Evolutionary conservation across 2,797 vertebrate genomes (phyloP).

Genomic region (Oreochromis grahami): DNA sequence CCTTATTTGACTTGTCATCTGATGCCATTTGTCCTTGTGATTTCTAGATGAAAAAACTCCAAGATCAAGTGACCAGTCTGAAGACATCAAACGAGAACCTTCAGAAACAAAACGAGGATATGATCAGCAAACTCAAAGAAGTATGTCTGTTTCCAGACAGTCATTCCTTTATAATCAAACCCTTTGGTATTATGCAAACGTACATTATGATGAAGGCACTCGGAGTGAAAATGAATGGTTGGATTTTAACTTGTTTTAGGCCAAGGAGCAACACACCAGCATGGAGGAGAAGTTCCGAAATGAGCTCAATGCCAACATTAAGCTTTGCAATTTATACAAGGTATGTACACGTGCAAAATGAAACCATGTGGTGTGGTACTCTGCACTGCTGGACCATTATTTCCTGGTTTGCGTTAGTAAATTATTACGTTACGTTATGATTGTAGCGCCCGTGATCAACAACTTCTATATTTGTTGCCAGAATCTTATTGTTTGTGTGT

Average conservation of each 20-base stretch:
- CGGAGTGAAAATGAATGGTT: not conserved
- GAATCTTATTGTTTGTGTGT: not conserved
- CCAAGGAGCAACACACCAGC: slow-evolving; percentile 86
- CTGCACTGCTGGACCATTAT: not conserved
- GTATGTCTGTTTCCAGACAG: slow-evolving; percentile 52
- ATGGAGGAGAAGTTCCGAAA: slow-evolving; percentile 93
- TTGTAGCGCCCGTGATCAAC: rapidly evolving
- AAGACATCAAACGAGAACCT: slow-evolving; percentile 88
- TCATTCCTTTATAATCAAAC: not conserved
- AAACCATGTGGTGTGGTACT: not conserved
- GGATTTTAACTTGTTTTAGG: slow-evolving; percentile 58
- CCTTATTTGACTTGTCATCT: not conserved
- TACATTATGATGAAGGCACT: rapidly evolving
- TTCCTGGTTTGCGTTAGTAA: not conserved
- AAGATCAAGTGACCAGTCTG: slow-evolving; percentile 85
- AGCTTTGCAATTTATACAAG: slow-evolving; percentile 94
- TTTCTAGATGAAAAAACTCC: slow-evolving; percentile 82
- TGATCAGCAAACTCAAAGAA: slow-evolving; percentile 89
- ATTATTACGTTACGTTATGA: not conserved
- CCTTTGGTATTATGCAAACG: not conserved
- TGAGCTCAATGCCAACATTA: slow-evolving; percentile 94
- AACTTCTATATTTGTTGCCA: not conserved
- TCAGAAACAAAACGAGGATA: slow-evolving; percentile 90
- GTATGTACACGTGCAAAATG: slow-evolving; percentile 55
- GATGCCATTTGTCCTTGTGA: not conserved